phyloP scores from a whole-genome alignment of 2,888 invertebrate genomes.

The Diploptera punctata region DNA sequence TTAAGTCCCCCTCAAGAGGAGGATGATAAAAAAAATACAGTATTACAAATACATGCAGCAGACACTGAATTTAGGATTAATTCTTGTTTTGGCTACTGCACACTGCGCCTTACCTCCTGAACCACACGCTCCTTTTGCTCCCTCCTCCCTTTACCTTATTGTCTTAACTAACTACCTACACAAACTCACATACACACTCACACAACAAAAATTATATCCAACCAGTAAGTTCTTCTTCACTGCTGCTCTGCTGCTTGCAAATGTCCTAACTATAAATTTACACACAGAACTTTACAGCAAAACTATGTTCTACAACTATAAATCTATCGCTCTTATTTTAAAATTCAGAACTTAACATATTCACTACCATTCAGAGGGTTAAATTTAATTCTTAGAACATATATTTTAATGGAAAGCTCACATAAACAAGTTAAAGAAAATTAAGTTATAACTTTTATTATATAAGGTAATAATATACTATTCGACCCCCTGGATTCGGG shows the following conservation, averaged over 20 bases:
- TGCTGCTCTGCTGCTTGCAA: not conserved
- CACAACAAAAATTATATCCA: not conserved
- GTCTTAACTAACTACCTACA: conserved; percentile 22
- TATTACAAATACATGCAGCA: conserved; percentile 38
- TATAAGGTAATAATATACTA: too few species aligned
- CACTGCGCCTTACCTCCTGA: conserved; percentile 37
- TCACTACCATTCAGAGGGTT: too few species aligned
- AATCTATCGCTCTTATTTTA: too few species aligned
- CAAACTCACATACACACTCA: conserved; percentile 11
- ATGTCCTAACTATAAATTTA: not conserved
- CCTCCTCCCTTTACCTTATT: conserved; percentile 26
- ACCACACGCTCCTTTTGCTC: conserved; percentile 30
- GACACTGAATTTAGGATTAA: conserved; percentile 21
- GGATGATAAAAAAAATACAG: conserved; percentile 27
- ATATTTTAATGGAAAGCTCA: too few species aligned
- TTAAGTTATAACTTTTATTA: too few species aligned
- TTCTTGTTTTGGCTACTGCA: conserved; percentile 32
- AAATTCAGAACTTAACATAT: too few species aligned
- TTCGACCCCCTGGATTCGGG: too few species aligned
- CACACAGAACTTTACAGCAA: not conserved
- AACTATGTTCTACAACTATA: too few species aligned
- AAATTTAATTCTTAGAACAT: too few species aligned
- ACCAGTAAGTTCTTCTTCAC: too few species aligned
- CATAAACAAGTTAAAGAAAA: too few species aligned
- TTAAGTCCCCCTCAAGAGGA: conserved; percentile 24